These are phyloP conservation scores for Manacus vitellinus DNA, from an alignment of 2,113 vertebrate species.

Conservation along the genomic window DNA sequence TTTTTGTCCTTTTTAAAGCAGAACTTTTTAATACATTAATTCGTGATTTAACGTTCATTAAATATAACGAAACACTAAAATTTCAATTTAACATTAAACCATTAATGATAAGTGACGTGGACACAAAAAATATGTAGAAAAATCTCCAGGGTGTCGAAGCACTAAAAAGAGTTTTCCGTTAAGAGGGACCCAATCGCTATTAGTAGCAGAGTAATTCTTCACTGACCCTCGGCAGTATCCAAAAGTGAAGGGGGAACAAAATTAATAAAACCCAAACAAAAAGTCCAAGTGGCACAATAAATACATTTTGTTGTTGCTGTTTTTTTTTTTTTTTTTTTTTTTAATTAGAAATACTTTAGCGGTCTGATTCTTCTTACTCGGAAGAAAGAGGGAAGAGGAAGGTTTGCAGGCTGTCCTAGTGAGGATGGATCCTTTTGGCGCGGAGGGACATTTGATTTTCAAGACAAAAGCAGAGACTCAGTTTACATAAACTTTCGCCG, in stretches of 20 bases:
- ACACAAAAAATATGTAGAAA: not conserved
- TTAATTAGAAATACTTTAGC: not conserved
- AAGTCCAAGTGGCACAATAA: accelerated
- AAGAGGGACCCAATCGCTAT: accelerated
- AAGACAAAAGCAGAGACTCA: not conserved
- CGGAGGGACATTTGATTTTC: not conserved
- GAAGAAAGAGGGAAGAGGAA: not conserved
- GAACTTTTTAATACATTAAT: not conserved
- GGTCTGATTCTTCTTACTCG: not conserved
- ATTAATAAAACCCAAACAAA: not conserved
- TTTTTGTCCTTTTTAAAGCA: not conserved
- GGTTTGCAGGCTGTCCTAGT: not conserved
- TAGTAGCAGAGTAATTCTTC: not conserved
- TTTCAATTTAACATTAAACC: not conserved
- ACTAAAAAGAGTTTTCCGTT: not conserved
- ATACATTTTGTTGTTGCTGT: not conserved
- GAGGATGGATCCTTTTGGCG: not conserved
- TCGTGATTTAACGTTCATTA: not conserved
- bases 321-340: not conserved
- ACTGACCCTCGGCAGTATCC: not conserved
- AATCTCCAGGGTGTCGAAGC: not conserved
- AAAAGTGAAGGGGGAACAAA: not conserved
- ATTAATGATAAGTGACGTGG: not conserved
- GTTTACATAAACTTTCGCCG: conserved; percentile 53
- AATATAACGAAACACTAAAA: not conserved